These are phyloP conservation scores for Nomada goodeniana DNA, from an alignment of 2,888 invertebrate species.

Conservation along the genomic window DNA sequence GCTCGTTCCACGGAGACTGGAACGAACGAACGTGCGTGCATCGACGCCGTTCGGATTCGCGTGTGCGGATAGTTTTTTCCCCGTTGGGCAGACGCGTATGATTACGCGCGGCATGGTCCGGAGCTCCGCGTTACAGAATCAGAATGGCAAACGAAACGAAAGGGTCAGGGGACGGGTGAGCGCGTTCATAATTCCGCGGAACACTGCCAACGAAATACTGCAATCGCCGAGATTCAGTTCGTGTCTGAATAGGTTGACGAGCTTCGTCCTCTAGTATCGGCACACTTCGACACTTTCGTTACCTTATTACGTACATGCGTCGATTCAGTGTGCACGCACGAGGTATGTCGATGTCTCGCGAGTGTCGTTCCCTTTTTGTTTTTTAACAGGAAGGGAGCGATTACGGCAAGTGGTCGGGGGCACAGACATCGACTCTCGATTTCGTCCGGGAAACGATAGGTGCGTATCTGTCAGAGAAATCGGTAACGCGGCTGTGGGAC, in stretches of 20 bases:
- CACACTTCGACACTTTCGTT: too few species aligned
- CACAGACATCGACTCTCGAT: conserved; percentile 41
- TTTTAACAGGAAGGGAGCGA: conserved; percentile 7
- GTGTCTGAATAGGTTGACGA: too few species aligned
- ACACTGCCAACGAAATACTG: too few species aligned
- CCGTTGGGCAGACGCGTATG: conserved; percentile 60
- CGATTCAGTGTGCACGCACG: too few species aligned
- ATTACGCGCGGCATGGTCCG: conserved; percentile 61
- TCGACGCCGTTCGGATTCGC: conserved; percentile 68
- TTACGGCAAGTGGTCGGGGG: conserved; percentile 12
- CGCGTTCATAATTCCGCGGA: neutral
- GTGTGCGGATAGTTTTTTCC: conserved; percentile 72
- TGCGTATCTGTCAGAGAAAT: conserved; percentile 65
- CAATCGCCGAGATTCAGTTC: too few species aligned
- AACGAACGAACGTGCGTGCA: conserved; percentile 11
- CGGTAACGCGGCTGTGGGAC: conserved; percentile 41
- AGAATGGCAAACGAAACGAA: conserved; percentile 52
- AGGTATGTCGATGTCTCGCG: too few species aligned
- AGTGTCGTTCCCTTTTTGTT: too few species aligned
- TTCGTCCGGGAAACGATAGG: conserved; percentile 57
- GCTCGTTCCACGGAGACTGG: neutral
- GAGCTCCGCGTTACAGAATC: conserved; percentile 40
- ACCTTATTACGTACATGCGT: too few species aligned
- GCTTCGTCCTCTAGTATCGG: too few species aligned
- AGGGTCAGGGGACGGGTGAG: neutral